Base-by-base conservation (phyloP, 1,140 invertebrate genomes). In the Armadillidium nasatum region DNA sequence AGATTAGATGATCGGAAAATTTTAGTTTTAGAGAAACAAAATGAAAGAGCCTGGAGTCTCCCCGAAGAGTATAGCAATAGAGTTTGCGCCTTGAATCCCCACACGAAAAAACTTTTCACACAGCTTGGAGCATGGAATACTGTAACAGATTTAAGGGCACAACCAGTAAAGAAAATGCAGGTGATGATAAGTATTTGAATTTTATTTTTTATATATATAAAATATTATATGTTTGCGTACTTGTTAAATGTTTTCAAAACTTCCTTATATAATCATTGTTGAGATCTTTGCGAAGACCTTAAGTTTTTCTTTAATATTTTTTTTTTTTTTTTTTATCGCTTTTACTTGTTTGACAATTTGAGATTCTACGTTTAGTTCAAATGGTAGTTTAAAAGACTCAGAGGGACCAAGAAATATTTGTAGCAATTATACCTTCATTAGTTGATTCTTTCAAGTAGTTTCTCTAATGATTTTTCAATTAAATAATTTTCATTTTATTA, bases 51-150 rank as follows among this genome's bases (percentile, higher is more conserved):
- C 91, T 85, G 92, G 91, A 21, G 85, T 87, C 79, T 85, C 73
- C 82, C 87, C 4, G 87, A 88, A 78, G 89, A 82, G 67, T 95
- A 92, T 84, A 94, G 92, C 78, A 97, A 97, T 85, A 86, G 95
- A 82, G 95, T 97, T 0, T 92, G 93, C 74, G 92, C 95, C 10
- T 86, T 98, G 19, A 96, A 91, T 86, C 89, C 89, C 89, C n/a
- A 89, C 54, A 92, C 94, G 11, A 89, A 90, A 80, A 86, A 87
- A 15, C 84, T 97, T 15, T 89, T 97, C 82, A 88, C 89, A 79
- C 90, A 89, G 69, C 88, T 97, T 79, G 90, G 91, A 82, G 90
- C 90, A 70, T 98, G 95, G 95, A 85, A 91, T 79, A 89, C 91
- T 83, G 92, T 97, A 77, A 85, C 89, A 82, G 83, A 86, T 7